Evolutionary conservation across 2,888 invertebrate species (phyloP), one percentile per base, ranked within the genome.

Genomic region (Caenorhabditis afra): DNA sequence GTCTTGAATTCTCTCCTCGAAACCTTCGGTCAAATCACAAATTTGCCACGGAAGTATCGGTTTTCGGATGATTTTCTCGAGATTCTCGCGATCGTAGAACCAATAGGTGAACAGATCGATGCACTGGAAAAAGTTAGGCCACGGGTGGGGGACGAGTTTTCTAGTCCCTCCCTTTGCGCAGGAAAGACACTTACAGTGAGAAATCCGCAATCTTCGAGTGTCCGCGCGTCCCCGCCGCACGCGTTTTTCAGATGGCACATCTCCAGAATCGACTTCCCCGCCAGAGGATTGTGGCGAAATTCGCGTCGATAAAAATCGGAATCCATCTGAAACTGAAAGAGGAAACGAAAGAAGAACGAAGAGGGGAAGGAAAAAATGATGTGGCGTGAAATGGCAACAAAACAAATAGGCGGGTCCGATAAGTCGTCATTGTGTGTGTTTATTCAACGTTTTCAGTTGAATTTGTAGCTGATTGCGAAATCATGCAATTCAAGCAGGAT

Each of bases 71-170:
- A 58, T 2, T 1, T 14, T 45, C 16, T 22, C 12, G 7, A 58
- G 23, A 1, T 23, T 23, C 3, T 58, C 45, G 10, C 16, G 22
- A 16, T 58, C 58, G 29, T 45, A 58, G 20, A 58, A 58, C 58
- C 58, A 58, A 58, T 45, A 58, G 8, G 58, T 58, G 16, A 45
- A 45, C 23, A 58, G 29, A n/a, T 58, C 58, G 20, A 58, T 22
- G 45, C 58, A 58, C 58, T 58, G 58, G 22, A 58, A 58, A 29
- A 29, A 29, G 29, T 29, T 29, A 3, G 29, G 29, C 29, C 29
- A 3, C 29, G 29, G n/a, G n/a, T n/a, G n/a, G n/a, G n/a, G n/a
- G n/a, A n/a, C 29, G 29, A 7, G 29, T 29, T 29, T 29, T 29
- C 29, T 29, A 29, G 29, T 29, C 29, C 29, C 29, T 29, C 29